phyloP scores from a whole-genome alignment of 2,113 vertebrate genomes.

The Bubo scandiacus region DNA sequence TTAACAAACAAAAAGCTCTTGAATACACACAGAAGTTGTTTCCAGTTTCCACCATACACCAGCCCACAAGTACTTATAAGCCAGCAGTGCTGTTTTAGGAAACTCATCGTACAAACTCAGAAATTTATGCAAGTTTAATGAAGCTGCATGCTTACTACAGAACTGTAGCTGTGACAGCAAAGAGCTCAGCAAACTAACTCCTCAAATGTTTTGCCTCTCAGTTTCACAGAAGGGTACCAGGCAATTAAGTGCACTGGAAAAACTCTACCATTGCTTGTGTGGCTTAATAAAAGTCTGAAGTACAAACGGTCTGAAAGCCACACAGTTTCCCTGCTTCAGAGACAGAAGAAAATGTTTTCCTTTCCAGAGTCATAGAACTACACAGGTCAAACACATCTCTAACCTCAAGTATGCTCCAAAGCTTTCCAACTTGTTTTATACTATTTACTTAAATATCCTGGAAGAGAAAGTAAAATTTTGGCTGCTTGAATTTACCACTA shows the following conservation, averaged over 20 bases:
- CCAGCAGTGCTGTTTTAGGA: not conserved
- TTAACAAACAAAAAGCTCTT: not conserved
- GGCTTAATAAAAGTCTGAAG: not conserved
- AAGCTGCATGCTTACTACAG: not conserved
- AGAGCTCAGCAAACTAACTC: not conserved
- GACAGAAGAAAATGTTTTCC: not conserved
- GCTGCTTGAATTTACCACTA: conserved; percentile 74
- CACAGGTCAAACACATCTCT: not conserved
- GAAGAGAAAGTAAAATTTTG: not conserved
- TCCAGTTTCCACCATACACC: not conserved
- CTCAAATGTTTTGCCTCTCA: not conserved
- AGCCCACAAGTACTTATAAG: not conserved
- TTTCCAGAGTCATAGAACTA: not conserved
- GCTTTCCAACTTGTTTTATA: not conserved
- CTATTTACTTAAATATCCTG: not conserved
- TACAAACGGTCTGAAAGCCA: not conserved
- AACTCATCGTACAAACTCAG: not conserved
- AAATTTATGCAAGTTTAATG: not conserved
- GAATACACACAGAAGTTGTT: not conserved
- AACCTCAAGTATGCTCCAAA: not conserved
- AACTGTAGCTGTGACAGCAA: not conserved
- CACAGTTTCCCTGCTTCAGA: not conserved
- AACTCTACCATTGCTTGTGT: not conserved
- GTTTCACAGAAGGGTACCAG: not conserved
- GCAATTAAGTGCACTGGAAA: not conserved